Evolutionary conservation across 1,140 invertebrate genomes (phyloP).

Genomic region (Teleogryllus occipitalis): DNA sequence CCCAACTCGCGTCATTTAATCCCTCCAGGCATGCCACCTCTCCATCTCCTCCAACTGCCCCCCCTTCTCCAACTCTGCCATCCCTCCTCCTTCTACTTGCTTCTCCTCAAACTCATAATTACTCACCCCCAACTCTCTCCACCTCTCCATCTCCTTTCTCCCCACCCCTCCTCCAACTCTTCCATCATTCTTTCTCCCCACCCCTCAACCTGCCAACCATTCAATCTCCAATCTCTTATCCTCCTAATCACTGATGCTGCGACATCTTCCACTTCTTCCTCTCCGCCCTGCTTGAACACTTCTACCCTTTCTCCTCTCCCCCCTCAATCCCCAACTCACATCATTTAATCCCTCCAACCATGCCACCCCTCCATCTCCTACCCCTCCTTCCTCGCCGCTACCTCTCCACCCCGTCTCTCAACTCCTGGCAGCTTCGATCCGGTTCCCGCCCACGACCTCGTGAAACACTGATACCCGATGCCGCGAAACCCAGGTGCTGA

Average conservation of each 20-base stretch:
- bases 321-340: background rate
- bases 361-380: background rate
- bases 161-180: background rate
- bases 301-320: background rate
- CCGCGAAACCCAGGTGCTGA: too few relatives aligned
- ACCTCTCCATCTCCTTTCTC: background rate
- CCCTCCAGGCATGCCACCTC: background rate
- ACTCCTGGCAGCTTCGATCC: too few relatives aligned
- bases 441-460: too few relatives aligned
- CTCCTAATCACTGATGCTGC: background rate
- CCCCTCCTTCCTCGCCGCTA: background rate
- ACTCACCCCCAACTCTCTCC: background rate
- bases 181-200: background rate
- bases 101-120: background rate
- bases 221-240: background rate
- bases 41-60: background rate
- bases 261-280: background rate
- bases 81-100: background rate
- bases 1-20: background rate
- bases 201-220: too few relatives aligned
- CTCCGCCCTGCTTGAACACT: background rate
- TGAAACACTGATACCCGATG: too few relatives aligned
- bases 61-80: background rate
- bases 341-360: background rate
- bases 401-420: background rate